Conservation (phyloP, 2,113 vertebrate genomes). For the Paramisgurnus dabryanus region DNA sequence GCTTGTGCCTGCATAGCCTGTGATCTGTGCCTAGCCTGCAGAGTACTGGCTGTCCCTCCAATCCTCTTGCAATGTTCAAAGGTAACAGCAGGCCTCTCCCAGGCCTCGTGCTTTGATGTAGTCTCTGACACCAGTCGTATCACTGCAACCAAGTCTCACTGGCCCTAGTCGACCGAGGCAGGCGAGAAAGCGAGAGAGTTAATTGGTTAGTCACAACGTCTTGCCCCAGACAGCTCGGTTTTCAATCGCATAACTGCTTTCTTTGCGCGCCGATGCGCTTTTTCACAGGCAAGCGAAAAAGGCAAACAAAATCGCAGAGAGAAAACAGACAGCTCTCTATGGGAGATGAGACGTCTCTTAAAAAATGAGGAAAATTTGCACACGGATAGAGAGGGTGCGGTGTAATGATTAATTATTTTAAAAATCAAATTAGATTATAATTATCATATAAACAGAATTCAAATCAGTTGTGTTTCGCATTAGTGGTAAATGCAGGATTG, state of each 20-base stretch:
- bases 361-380: neutral
- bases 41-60: conserved; percentile 81
- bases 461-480: conserved; percentile 52
- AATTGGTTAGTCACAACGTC: conserved; percentile 81
- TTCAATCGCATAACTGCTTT: conserved; percentile 61
- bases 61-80: conserved; percentile 84
- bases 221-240: conserved; percentile 66
- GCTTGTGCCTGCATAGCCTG: conserved; percentile 62
- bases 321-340: conserved; percentile 48
- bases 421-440: conserved; percentile 11
- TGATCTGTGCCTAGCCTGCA: conserved; percentile 79
- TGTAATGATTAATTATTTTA: neutral
- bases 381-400: neutral
- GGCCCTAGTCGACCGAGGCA: conserved; percentile 73
- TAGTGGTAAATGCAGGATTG: conserved; percentile 51
- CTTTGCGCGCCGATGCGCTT: conserved; percentile 39
- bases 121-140: conserved; percentile 84
- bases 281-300: conserved; percentile 31
- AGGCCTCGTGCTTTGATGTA: conserved; percentile 81
- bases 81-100: conserved; percentile 67
- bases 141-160: conserved; percentile 78
- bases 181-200: conserved; percentile 62
- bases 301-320: conserved; percentile 59
- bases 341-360: neutral
- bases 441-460: conserved; percentile 52